phyloP scores from a whole-genome alignment of 2,797 vertebrate genomes.

The Sitta carolinensis region DNA sequence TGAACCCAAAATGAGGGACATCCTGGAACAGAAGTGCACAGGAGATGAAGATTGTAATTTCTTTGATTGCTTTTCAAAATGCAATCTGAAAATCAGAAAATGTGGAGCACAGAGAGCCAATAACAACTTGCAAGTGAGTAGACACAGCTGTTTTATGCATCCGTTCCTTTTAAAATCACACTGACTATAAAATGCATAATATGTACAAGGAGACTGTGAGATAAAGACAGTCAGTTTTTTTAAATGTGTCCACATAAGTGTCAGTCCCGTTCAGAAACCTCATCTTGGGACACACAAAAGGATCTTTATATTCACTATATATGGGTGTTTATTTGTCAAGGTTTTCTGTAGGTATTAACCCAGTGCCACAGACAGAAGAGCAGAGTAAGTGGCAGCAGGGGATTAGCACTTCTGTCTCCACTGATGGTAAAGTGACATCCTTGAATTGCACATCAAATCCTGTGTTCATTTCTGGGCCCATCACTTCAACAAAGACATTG shows the following conservation, averaged over 20 bases:
- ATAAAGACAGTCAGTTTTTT: neutral
- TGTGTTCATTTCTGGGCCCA: neutral
- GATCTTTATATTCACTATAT: neutral
- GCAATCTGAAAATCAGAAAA: slow-evolving; percentile 77
- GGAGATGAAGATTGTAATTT: slow-evolving; percentile 93
- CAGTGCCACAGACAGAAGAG: neutral
- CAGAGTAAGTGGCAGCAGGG: neutral
- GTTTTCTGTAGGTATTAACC: neutral
- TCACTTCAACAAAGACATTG: neutral
- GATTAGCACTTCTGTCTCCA: too few species aligned
- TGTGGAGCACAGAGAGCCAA: slow-evolving; percentile 87
- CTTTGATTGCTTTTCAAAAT: slow-evolving; percentile 94
- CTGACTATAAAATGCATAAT: neutral
- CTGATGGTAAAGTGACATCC: neutral
- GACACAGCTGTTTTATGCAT: slow-evolving; percentile 26
- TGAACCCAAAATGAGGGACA: slow-evolving; percentile 96
- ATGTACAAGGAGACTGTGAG: neutral
- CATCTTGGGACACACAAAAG: neutral
- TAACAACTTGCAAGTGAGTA: slow-evolving; percentile 91
- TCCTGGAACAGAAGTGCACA: slow-evolving; percentile 95
- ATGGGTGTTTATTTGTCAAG: neutral
- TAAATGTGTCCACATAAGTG: accelerated
- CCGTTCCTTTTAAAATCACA: neutral
- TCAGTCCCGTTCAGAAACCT: neutral
- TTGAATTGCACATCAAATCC: neutral